A percentile compares a stretch with the other conserved stretches of the same genome.
These are phyloP conservation scores for Lissonota sp. DNA, from an alignment of 2,888 invertebrate species.

Conservation along the genomic window DNA sequence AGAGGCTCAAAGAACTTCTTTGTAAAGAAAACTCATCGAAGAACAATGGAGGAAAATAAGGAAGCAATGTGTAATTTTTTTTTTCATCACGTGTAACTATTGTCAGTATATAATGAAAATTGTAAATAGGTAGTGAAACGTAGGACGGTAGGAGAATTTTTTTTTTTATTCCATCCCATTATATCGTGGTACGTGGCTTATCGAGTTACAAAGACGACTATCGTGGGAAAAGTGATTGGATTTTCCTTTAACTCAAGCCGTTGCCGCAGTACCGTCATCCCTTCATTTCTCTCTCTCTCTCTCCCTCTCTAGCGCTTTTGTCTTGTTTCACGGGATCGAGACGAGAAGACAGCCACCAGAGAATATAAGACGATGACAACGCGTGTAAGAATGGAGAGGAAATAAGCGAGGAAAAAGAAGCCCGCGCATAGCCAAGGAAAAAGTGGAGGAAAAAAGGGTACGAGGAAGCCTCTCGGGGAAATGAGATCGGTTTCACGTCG, in stretches of 20 bases:
- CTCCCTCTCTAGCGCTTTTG: no score
- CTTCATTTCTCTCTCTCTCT: not conserved
- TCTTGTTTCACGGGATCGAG: conserved; percentile 16
- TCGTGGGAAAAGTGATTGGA: conserved; percentile 75
- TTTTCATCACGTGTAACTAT: not conserved
- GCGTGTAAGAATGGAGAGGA: conserved; percentile 17
- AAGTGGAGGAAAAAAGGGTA: conserved; percentile 2
- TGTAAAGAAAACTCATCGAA: no score
- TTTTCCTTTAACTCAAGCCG: conserved; percentile 70
- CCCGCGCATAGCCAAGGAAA: conserved; percentile 4
- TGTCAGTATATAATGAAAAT: no score
- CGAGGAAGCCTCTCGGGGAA: conserved; percentile 41
- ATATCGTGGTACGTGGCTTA: conserved; percentile 71
- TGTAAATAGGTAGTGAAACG: no score
- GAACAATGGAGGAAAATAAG: no score
- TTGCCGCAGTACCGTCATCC: conserved; percentile 51
- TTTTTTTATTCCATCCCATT: conserved; percentile 42
- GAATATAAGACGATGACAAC: conserved; percentile 21
- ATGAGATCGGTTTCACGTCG: conserved; percentile 59
- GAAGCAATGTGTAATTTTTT: not conserved
- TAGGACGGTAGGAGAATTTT: conserved; percentile 5
- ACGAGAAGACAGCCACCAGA: conserved; percentile 32
- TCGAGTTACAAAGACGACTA: conserved; percentile 77
- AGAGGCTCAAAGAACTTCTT: no score
- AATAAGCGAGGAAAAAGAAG: conserved; percentile 62